phyloP scores from a whole-genome alignment of 2,797 vertebrate genomes.

The Platyrinchus mystaceus region DNA sequence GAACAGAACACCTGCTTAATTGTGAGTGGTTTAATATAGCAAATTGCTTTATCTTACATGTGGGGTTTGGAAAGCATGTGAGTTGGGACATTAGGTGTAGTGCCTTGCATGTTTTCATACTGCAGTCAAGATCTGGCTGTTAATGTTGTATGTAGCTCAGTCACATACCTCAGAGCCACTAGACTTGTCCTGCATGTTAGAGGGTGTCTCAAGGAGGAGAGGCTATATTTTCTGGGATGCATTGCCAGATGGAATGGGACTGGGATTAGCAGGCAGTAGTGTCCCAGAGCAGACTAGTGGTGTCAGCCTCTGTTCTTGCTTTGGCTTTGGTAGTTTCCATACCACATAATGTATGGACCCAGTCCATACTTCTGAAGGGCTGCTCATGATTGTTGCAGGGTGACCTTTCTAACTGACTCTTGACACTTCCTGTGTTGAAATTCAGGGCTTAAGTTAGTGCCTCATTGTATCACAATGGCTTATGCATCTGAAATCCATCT shows the following conservation, averaged over 20 bases:
- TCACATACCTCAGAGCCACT: background rate
- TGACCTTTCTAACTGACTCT: background rate
- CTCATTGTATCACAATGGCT: constrained; percentile 6
- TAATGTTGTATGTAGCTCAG: constrained; percentile 15
- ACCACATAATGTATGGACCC: background rate
- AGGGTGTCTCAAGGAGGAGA: background rate
- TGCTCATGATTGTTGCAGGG: background rate
- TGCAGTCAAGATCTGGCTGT: constrained; percentile 24
- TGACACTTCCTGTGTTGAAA: background rate
- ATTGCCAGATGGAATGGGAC: background rate
- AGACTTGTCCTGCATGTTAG: constrained; percentile 33
- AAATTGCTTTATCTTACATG: constrained; percentile 1
- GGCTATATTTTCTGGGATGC: background rate
- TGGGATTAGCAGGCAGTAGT: background rate
- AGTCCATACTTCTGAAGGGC: background rate
- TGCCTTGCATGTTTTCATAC: constrained; percentile 45
- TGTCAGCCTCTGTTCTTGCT: background rate
- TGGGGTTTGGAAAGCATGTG: background rate
- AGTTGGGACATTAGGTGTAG: background rate
- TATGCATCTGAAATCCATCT: constrained; percentile 22
- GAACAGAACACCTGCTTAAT: background rate
- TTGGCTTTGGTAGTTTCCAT: constrained; percentile 4
- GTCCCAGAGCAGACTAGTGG: background rate
- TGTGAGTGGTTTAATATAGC: background rate
- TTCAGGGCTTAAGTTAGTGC: constrained; percentile 17